Conservation (phyloP, 2,113 vertebrate species). For the Ictalurus furcatus region DNA sequence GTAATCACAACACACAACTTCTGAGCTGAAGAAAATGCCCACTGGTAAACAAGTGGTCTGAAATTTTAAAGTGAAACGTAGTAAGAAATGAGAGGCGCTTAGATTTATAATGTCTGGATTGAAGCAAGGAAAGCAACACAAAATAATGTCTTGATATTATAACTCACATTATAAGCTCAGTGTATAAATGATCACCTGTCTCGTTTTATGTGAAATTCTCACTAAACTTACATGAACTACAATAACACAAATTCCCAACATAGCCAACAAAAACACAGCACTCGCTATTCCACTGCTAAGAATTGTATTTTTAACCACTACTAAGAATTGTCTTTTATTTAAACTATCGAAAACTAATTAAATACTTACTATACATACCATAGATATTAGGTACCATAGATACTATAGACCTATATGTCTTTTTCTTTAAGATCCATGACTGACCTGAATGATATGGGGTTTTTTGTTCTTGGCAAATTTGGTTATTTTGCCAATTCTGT, state of each 20-base stretch:
- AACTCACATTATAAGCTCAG: background rate
- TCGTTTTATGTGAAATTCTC: conserved; percentile 4
- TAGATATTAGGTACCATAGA: background rate
- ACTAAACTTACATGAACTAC: background rate
- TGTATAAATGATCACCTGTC: background rate
- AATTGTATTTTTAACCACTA: background rate
- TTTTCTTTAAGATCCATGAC: background rate
- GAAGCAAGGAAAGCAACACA: background rate
- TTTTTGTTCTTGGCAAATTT: background rate
- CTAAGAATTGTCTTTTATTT: background rate
- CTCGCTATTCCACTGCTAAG: background rate
- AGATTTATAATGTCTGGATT: background rate
- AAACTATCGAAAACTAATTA: background rate
- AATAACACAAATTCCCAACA: background rate
- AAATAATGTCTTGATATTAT: too few relatives aligned
- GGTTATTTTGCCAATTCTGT: background rate
- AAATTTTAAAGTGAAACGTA: background rate
- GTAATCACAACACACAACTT: background rate
- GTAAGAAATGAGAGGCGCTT: background rate
- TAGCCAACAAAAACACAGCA: conserved; percentile 2
- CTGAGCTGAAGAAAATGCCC: background rate
- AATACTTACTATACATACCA: background rate
- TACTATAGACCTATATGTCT: background rate
- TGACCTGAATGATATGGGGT: background rate
- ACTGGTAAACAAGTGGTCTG: background rate